A percentile compares a stretch with the other conserved stretches of the same genome.
phyloP scores from a whole-genome alignment of 2,113 vertebrate species.

The Nestor notabilis region DNA sequence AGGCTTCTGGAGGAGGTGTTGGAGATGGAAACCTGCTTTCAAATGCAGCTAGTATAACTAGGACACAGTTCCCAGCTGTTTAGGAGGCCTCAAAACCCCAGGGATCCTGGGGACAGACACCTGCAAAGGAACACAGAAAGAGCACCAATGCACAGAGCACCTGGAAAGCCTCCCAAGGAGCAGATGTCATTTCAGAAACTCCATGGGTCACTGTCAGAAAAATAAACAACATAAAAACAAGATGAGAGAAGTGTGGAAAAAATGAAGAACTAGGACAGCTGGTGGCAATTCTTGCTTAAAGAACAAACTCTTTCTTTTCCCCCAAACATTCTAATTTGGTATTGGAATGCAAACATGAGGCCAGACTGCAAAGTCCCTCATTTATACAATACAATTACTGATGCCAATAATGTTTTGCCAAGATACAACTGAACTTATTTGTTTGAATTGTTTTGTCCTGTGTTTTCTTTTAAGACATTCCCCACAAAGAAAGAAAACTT shows the following conservation, averaged over 20 bases:
- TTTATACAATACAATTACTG: not conserved
- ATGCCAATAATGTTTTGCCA: not conserved
- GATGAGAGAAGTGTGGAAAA: not conserved
- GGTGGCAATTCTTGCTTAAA: not conserved
- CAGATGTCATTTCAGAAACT: not conserved
- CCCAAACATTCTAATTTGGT: not conserved
- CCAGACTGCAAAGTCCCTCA: not conserved
- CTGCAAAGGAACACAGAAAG: not conserved
- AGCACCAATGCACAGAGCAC: not conserved
- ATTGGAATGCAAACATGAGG: not conserved
- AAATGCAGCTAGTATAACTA: not conserved
- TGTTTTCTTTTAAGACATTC: not conserved
- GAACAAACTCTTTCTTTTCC: not conserved
- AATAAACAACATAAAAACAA: not conserved
- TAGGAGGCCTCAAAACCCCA: not conserved
- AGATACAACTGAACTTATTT: not conserved
- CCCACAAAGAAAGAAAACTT: not conserved
- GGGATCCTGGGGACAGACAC: not conserved
- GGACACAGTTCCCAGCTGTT: not conserved
- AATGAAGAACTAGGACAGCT: not conserved
- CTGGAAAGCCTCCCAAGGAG: not conserved
- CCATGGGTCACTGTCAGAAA: not conserved
- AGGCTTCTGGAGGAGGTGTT: not conserved
- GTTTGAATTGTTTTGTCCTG: not conserved
- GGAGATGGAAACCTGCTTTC: not conserved